A percentile compares a stretch with the other conserved stretches of the same genome.
Evolutionary conservation across 2,888 invertebrate genomes (phyloP).

Genomic region (Tubulanus polymorphus): DNA sequence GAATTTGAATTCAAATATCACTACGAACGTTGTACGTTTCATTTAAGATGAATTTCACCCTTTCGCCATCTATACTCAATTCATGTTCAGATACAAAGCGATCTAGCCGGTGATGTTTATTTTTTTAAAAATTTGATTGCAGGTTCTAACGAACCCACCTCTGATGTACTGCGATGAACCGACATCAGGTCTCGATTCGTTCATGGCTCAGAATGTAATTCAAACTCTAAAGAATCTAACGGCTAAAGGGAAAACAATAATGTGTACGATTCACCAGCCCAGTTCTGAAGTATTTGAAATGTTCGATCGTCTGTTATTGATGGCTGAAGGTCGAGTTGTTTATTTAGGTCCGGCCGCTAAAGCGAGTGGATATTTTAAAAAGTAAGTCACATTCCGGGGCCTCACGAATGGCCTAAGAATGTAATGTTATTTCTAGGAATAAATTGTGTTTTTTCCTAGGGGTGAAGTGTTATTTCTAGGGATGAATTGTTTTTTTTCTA

Average conservation of each 20-base stretch:
- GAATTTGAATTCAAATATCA: too few species aligned
- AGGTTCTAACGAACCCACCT: conserved; percentile 90
- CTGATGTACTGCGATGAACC: conserved; percentile 97
- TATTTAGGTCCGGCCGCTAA: conserved; percentile 67
- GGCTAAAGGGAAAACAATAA: conserved; percentile 78
- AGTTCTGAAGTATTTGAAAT: conserved; percentile 74
- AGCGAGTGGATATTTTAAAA: conserved; percentile 51
- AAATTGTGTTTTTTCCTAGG: too few species aligned
- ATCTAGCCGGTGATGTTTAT: background rate
- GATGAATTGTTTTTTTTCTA: too few species aligned
- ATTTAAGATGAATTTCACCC: too few species aligned
- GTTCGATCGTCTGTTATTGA: conserved; percentile 73
- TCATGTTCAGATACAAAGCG: too few species aligned
- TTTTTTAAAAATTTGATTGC: conserved; percentile 16
- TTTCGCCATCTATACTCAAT: too few species aligned
- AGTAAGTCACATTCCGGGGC: conserved; percentile 22
- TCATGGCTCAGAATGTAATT: conserved; percentile 92
- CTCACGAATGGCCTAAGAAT: too few species aligned
- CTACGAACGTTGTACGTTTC: too few species aligned
- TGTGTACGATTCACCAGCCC: conserved; percentile 93
- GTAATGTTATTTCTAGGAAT: too few species aligned
- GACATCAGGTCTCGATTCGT: conserved; percentile 92
- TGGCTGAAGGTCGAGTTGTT: conserved; percentile 88
- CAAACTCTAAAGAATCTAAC: conserved; percentile 61
- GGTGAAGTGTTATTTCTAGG: too few species aligned